phyloP scores from a whole-genome alignment of 1,140 invertebrate genomes.

The Wasmannia auropunctata region DNA sequence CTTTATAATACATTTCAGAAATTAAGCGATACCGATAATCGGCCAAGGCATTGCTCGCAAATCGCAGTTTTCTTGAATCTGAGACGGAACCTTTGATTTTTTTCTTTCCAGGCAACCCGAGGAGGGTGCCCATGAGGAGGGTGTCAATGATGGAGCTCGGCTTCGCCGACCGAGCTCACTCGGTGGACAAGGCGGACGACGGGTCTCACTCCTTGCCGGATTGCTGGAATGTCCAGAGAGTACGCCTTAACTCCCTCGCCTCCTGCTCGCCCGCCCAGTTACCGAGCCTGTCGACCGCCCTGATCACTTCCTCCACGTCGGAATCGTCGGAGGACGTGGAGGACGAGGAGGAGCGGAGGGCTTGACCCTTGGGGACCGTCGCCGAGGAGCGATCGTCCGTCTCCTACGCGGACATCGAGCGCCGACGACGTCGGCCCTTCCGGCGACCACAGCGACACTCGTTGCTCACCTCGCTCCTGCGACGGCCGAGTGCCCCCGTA shows the following conservation, averaged over 20 bases:
- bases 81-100: not conserved
- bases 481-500: conserved; percentile 80
- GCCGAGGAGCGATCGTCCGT: conserved; percentile 75
- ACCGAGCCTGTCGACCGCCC: conserved; percentile 80
- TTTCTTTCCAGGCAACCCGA: conserved; percentile 46
- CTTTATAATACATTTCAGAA: not conserved
- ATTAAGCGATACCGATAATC: not conserved
- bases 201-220: conserved; percentile 83
- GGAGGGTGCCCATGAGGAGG: conserved; percentile 69
- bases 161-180: conserved; percentile 71
- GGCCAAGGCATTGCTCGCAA: not conserved
- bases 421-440: conserved; percentile 72
- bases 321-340: conserved; percentile 83
- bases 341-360: conserved; percentile 81
- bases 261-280: conserved; percentile 76
- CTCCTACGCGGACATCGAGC: conserved; percentile 70
- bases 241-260: conserved; percentile 78
- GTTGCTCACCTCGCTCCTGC: conserved; percentile 77
- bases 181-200: conserved; percentile 76
- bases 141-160: conserved; percentile 85
- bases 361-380: conserved; percentile 78
- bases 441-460: conserved; percentile 74
- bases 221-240: conserved; percentile 80
- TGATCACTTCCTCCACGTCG: conserved; percentile 81
- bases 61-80: not conserved